Evolutionary conservation across 2,797 vertebrate species (phyloP).

Genomic region (Melanotaenia maccullochi): DNA sequence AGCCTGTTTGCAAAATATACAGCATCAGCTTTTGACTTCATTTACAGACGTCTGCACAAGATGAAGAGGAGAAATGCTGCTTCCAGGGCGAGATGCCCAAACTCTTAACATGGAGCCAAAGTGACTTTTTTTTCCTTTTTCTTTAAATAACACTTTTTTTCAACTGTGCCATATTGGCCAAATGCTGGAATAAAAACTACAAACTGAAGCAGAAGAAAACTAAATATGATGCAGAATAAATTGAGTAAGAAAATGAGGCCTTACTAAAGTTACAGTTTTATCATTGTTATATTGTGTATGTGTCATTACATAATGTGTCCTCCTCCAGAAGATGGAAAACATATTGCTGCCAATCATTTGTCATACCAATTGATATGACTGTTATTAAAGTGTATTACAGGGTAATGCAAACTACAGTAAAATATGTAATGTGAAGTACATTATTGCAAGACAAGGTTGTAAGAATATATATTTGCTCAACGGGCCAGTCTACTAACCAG

Average conservation of each 20-base stretch:
- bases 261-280: conserved; percentile 38
- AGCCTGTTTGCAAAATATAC: conserved; percentile 69
- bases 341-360: conserved; percentile 21
- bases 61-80: conserved; percentile 44
- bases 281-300: conserved; percentile 26
- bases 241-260: conserved; percentile 52
- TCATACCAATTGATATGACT: conserved; percentile 32
- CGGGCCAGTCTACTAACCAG: neutral
- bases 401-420: conserved; percentile 28
- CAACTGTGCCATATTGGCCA: neutral
- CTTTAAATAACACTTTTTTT: neutral
- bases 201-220: neutral
- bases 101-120: conserved; percentile 49
- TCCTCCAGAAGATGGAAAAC: conserved; percentile 35
- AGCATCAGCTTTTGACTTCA: conserved; percentile 70
- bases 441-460: conserved; percentile 28
- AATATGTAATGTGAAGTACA: neutral
- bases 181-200: neutral
- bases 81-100: conserved; percentile 40
- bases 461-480: neutral
- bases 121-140: conserved; percentile 31
- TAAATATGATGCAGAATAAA: neutral
- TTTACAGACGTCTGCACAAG: conserved; percentile 74
- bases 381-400: conserved; percentile 34
- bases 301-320: conserved; percentile 17